These are phyloP conservation scores for Psettodes erumei DNA, from an alignment of 2,113 vertebrate genomes.

Conservation along the genomic window DNA sequence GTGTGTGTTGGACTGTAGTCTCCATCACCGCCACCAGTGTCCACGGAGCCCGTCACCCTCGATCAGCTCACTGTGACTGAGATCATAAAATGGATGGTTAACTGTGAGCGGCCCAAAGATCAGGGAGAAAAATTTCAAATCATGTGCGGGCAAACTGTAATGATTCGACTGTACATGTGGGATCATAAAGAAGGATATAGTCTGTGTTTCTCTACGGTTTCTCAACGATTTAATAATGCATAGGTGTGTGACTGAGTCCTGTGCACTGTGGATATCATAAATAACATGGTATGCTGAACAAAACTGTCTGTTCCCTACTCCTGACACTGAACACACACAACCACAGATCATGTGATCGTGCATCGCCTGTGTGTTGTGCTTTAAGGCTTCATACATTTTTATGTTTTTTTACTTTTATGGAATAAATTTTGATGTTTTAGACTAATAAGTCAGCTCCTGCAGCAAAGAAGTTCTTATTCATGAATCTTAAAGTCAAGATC, in stretches of 20 bases:
- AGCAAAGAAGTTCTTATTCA: conserved; percentile 6
- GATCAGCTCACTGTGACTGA: conserved; percentile 42
- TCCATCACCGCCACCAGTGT: conserved; percentile 51
- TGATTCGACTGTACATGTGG: neutral
- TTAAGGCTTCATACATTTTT: neutral
- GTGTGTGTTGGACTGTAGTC: conserved; percentile 39
- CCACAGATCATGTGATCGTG: neutral
- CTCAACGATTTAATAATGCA: neutral
- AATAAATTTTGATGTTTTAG: neutral
- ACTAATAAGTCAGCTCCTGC: neutral
- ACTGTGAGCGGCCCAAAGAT: conserved; percentile 2
- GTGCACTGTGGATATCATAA: neutral
- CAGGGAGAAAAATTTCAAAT: neutral
- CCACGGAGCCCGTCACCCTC: conserved; percentile 51
- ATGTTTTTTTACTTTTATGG: neutral
- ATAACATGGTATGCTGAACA: conserved; percentile 5
- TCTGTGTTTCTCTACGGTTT: neutral
- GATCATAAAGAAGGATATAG: neutral
- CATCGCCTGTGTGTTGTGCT: neutral
- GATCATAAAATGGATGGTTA: conserved; percentile 20
- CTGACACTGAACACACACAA: neutral
- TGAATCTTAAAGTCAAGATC: conserved; percentile 1
- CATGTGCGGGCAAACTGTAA: neutral
- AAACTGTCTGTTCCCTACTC: neutral
- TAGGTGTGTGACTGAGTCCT: neutral